phyloP scores from a whole-genome alignment of 1,140 invertebrate species.

The Pararge aegeria region DNA sequence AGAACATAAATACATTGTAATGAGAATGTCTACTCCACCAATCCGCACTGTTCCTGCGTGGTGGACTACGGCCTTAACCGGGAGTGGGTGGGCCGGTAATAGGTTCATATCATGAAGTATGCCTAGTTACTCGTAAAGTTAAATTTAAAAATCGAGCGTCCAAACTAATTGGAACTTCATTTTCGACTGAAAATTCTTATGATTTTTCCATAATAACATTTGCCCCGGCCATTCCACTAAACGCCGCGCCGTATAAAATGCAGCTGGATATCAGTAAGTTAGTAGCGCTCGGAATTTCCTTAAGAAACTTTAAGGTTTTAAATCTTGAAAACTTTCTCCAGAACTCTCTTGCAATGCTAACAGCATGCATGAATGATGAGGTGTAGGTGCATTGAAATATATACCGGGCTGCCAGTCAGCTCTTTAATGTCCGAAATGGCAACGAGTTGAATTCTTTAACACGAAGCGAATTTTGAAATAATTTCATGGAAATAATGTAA shows the following conservation, averaged over 20 bases:
- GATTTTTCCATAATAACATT: not conserved
- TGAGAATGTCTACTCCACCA: too few species aligned
- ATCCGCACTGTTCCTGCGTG: too few species aligned
- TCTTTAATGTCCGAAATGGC: not conserved
- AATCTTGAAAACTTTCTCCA: slow-evolving; percentile 13
- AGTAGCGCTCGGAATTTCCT: slow-evolving; percentile 18
- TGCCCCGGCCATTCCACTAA: slow-evolving; percentile 9
- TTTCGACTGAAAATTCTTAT: not conserved
- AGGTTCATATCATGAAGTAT: too few species aligned
- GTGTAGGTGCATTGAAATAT: slow-evolving; percentile 10
- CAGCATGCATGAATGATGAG: slow-evolving; percentile 25
- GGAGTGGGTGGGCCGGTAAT: too few species aligned
- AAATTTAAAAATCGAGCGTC: not conserved
- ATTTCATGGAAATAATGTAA: too few species aligned
- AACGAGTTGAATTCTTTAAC: not conserved
- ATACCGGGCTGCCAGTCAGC: not conserved
- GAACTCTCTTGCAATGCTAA: slow-evolving; percentile 18
- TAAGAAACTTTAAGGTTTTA: slow-evolving; percentile 14
- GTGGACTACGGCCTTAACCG: too few species aligned
- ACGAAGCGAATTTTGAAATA: too few species aligned
- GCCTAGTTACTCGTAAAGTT: too few species aligned
- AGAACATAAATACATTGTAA: too few species aligned
- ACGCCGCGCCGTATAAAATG: slow-evolving; percentile 11
- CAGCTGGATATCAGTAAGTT: slow-evolving; percentile 18
- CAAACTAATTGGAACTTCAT: not conserved